A percentile compares a stretch with the other conserved stretches of the same genome.
Evolutionary conservation across 2,888 invertebrate species (phyloP).

Genomic region (Nemurella pictetii): DNA sequence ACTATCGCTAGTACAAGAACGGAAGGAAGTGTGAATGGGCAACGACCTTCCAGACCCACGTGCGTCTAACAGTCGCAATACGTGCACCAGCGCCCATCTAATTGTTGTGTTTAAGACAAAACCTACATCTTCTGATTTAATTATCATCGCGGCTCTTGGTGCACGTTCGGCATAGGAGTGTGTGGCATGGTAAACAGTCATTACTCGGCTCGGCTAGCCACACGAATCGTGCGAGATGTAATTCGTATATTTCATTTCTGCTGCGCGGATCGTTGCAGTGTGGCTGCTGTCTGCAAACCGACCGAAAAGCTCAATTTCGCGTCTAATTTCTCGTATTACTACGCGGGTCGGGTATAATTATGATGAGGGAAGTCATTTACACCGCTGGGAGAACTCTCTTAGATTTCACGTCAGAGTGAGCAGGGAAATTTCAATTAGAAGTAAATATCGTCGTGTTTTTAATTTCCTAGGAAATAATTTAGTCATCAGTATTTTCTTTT

Average conservation of each 20-base stretch:
- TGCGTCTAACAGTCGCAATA: not conserved
- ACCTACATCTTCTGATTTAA: not conserved
- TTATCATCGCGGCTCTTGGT: not conserved
- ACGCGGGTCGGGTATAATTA: not conserved
- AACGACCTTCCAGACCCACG: not conserved
- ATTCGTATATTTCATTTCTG: no score
- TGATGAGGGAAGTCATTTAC: not conserved
- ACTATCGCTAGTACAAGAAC: no score
- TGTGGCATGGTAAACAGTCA: not conserved
- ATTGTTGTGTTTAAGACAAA: not conserved
- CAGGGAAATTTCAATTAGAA: not conserved
- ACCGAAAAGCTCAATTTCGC: not conserved
- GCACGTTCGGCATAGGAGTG: not conserved
- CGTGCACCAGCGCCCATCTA: not conserved
- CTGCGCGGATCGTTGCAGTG: no score
- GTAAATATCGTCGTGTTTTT: not conserved
- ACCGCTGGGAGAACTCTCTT: not conserved
- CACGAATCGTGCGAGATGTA: not conserved
- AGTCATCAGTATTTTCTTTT: not conserved
- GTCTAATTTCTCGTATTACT: not conserved
- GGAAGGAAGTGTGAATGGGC: not conserved
- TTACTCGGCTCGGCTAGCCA: not conserved
- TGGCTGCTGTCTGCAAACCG: no score
- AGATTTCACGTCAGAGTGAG: not conserved
- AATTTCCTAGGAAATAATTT: not conserved